Percentiles rank a stretch among this genome's conserved stretches.
Conservation (phyloP, 2,797 vertebrate genomes). For the Phoxinus dragarum region DNA sequence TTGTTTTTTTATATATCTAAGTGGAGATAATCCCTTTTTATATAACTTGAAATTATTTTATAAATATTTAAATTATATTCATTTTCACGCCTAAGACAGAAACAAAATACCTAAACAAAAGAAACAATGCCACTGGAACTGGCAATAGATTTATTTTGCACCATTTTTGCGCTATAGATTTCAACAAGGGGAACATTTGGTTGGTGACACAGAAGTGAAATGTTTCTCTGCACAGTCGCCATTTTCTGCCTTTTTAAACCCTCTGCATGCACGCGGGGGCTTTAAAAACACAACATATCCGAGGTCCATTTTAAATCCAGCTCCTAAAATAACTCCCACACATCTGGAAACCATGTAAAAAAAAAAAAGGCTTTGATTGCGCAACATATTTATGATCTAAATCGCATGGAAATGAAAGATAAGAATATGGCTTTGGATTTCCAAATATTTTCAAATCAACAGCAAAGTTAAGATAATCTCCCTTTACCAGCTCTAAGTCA, state of each 20-base stretch:
- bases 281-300: slow-evolving; percentile 27
- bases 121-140: background rate
- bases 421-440: background rate
- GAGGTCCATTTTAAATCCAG: slow-evolving; percentile 22
- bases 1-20: background rate
- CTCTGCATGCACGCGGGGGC: background rate
- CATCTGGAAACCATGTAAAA: slow-evolving; percentile 32
- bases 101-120: background rate
- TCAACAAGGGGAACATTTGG: background rate
- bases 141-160: background rate
- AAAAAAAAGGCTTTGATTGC: background rate
- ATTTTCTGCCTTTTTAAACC: slow-evolving; percentile 69
- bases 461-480: background rate
- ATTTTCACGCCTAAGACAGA: background rate
- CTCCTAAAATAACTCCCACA: slow-evolving; percentile 28
- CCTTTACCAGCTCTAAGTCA: background rate
- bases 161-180: background rate
- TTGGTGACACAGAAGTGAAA: slow-evolving; percentile 25
- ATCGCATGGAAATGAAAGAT: background rate
- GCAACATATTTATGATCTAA: slow-evolving; percentile 19
- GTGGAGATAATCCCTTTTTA: background rate
- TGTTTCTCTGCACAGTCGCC: slow-evolving; percentile 78
- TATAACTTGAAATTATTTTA: background rate
- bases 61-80: background rate
- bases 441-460: slow-evolving; percentile 11